A percentile compares a stretch with the other conserved stretches of the same genome.
These are phyloP conservation scores for Drosophila melanogaster DNA, from an alignment of 1,140 invertebrate species.

Conservation along the genomic window DNA sequence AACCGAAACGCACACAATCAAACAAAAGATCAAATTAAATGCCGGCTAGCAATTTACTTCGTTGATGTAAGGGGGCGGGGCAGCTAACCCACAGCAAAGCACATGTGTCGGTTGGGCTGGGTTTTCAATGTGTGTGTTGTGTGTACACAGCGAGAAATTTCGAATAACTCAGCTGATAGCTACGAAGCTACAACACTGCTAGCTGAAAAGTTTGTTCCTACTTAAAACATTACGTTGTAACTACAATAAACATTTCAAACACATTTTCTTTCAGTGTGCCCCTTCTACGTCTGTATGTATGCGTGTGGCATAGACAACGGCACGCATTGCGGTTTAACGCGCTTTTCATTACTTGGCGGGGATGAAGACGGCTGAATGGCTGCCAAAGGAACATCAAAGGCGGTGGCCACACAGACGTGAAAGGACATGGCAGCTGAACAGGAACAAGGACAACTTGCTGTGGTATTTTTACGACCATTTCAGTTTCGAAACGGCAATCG, in stretches of 20 bases:
- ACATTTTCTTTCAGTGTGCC: conserved; percentile 1
- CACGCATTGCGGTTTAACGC: conserved; percentile 66
- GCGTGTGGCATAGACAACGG: conserved; percentile 36
- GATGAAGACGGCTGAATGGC: conserved; percentile 26
- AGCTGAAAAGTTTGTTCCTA: too few species aligned
- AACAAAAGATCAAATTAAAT: conserved; percentile 83
- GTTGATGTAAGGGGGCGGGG: conserved; percentile 51
- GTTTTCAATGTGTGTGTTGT: background rate
- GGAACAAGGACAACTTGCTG: conserved; percentile 48
- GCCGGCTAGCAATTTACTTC: conserved; percentile 78
- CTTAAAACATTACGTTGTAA: too few species aligned
- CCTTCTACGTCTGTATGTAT: background rate
- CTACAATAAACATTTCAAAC: too few species aligned
- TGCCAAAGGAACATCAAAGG: conserved; percentile 56
- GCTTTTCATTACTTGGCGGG: conserved; percentile 54
- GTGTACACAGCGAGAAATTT: background rate
- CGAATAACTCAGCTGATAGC: too few species aligned
- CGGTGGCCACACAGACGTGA: conserved; percentile 1
- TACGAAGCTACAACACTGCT: too few species aligned
- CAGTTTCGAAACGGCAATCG: conserved; percentile 50
- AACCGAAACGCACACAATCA: conserved; percentile 78
- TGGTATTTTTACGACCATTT: conserved; percentile 65
- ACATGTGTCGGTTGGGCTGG: conserved; percentile 1
- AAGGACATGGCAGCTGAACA: conserved; percentile 10
- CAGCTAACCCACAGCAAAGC: conserved; percentile 18